Conservation (phyloP, 2,113 vertebrate species). For the Phyllostomus hastatus region DNA sequence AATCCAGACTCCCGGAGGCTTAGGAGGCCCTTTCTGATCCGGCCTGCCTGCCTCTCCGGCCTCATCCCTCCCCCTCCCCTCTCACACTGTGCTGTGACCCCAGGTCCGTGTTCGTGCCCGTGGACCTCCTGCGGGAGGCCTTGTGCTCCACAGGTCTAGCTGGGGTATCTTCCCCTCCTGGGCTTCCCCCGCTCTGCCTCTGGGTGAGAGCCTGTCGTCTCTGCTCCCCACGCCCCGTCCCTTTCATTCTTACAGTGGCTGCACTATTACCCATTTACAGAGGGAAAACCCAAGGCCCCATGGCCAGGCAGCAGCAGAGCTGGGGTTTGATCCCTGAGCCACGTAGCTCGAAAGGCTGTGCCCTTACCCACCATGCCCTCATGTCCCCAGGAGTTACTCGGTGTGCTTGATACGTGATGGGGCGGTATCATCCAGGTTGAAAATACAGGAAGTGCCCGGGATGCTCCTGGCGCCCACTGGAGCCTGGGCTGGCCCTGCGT, state of each 20-base stretch:
- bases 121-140: background rate
- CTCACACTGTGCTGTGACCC: background rate
- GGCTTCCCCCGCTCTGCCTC: background rate
- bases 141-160: background rate
- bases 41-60: background rate
- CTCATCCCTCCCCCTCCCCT: accelerated
- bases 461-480: background rate
- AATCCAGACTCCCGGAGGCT: background rate
- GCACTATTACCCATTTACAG: background rate
- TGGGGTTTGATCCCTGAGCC: background rate
- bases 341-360: background rate
- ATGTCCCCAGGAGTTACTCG: accelerated
- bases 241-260: no score
- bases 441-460: background rate
- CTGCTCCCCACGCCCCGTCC: background rate
- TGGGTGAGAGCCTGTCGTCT: background rate
- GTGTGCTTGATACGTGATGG: background rate
- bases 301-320: background rate
- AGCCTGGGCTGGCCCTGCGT: accelerated
- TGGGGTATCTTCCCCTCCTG: background rate
- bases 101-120: background rate
- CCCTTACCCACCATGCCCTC: accelerated
- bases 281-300: accelerated
- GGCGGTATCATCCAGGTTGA: background rate
- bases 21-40: no score